A percentile compares a stretch with the other conserved stretches of the same genome.
phyloP scores from a whole-genome alignment of 2,113 vertebrate species.

The Lethenteron reissneri region DNA sequence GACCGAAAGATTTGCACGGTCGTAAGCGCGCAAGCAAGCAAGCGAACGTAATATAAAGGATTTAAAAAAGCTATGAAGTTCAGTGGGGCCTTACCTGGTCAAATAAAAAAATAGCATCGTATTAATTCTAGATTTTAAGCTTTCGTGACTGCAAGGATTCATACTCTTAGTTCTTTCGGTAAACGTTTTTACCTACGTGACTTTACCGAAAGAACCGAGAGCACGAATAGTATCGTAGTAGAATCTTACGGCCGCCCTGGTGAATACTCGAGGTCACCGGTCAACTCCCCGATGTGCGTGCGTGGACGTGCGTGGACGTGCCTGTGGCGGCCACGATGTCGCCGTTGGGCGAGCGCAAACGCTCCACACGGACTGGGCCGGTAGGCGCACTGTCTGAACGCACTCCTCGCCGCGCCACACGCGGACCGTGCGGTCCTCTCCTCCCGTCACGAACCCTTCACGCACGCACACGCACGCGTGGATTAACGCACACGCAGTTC shows the following conservation, averaged over 20 bases:
- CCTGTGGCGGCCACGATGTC: slow-evolving; percentile 78
- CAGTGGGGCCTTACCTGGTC: too few relatives aligned
- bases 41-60: too few relatives aligned
- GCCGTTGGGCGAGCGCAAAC: slow-evolving; percentile 61
- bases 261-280: not conserved
- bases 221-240: not conserved
- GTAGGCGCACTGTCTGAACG: slow-evolving; percentile 63
- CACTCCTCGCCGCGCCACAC: slow-evolving; percentile 73
- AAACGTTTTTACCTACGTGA: not conserved
- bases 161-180: not conserved
- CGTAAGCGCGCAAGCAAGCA: too few relatives aligned
- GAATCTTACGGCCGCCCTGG: too few relatives aligned
- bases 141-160: not conserved
- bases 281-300: too few relatives aligned
- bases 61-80: too few relatives aligned
- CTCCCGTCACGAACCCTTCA: slow-evolving; percentile 75
- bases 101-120: too few relatives aligned
- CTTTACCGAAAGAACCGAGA: not conserved
- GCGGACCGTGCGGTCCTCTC: slow-evolving; percentile 65
- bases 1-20: too few relatives aligned
- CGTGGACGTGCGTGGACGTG: slow-evolving; percentile 19
- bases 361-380: slow-evolving; percentile 90
- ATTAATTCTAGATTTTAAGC: not conserved
- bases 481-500: too few relatives aligned
- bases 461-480: not conserved